Evolutionary conservation across 1,140 invertebrate species (phyloP), one percentile per base, ranked within the genome.

Genomic region (Pseudomyrmex pallidus): DNA sequence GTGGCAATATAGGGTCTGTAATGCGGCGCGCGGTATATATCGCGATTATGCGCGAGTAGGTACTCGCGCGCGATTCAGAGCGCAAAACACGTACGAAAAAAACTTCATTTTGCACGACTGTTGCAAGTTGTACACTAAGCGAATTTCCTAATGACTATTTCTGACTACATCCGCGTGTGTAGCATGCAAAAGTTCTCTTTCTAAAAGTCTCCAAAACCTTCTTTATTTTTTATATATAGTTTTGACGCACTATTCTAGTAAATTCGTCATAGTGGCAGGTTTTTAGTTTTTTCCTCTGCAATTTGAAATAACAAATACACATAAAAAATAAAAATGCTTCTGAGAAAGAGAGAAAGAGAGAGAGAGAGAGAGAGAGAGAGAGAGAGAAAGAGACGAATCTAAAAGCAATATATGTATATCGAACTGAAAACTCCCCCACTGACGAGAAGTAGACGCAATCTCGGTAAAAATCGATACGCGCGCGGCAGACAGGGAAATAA

Each of bases 1-100:
- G 57, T 77, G 59, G 17, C 62, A 82, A 77, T 57, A 59, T n/a
- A 46, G 35, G 10, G 13, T 80, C 22, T 35, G 17, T 80, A 80
- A 80, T 59, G 22, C 12, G 20, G 35, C 68, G 67, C 74, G 56
- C 25, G 7, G 35, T 35, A 35, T 35, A 35, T 35, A 35, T 35
- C 35, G 50, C 50, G 50, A 15, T 70, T 50, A 50, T 10, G 15
- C 25, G 54, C n/a, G 25, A 17, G 35, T 20, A 52, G 59, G 17
- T 59, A 20, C 63, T 59, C 44, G 52, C 17, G 52, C 17, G 46
- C 64, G 35, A 44, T 57, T 35, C 50, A 44, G 17, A 68, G n/a
- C 20, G 64, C 44, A 46, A 57, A 48, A 35, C 35, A 56, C 44
- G 20, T 25, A 35, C 35, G 35, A 35, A 25, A 70, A 77, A 78